Percentiles rank a stretch among this genome's conserved stretches.
These are phyloP conservation scores for Tupiocoris notatus DNA, from an alignment of 2,888 invertebrate species.

Conservation along the genomic window DNA sequence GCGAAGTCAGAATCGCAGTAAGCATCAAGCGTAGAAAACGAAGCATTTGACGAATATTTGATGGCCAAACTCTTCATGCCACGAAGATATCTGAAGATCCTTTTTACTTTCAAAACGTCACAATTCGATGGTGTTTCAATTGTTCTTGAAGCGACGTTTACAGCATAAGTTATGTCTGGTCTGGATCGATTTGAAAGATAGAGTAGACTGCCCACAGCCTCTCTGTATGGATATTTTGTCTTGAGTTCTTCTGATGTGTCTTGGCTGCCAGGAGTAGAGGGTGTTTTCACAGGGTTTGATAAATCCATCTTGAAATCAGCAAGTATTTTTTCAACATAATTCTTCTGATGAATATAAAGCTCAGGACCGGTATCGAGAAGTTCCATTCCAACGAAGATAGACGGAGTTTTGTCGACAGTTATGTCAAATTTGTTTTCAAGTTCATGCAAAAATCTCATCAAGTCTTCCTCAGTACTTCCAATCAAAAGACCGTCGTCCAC, in stretches of 20 bases:
- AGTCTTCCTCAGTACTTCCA: constrained; percentile 37
- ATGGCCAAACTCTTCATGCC: constrained; percentile 44
- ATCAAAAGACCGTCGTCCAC: constrained; percentile 44
- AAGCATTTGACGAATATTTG: constrained; percentile 8
- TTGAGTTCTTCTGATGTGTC: not conserved
- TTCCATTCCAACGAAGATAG: constrained; percentile 46
- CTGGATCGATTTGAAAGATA: constrained; percentile 45
- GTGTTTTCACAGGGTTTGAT: constrained; percentile 39
- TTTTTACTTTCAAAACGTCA: constrained; percentile 46
- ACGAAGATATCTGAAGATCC: constrained; percentile 45
- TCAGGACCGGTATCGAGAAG: constrained; percentile 36
- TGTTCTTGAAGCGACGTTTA: constrained; percentile 45
- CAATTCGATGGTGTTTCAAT: constrained; percentile 45
- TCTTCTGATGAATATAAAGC: constrained; percentile 41
- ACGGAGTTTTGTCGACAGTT: constrained; percentile 41
- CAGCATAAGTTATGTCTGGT: constrained; percentile 44
- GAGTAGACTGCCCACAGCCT: constrained; percentile 47
- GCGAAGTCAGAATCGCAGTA: constrained; percentile 47
- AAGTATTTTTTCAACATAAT: constrained; percentile 44
- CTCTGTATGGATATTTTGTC: constrained; percentile 45
- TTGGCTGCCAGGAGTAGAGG: constrained; percentile 5
- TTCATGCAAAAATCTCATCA: constrained; percentile 43
- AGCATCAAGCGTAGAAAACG: constrained; percentile 17
- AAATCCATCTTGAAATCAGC: constrained; percentile 45
- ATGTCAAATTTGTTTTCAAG: constrained; percentile 48